Base-by-base conservation (phyloP, 2,888 invertebrate species). In the Keiferia lycopersicella region DNA sequence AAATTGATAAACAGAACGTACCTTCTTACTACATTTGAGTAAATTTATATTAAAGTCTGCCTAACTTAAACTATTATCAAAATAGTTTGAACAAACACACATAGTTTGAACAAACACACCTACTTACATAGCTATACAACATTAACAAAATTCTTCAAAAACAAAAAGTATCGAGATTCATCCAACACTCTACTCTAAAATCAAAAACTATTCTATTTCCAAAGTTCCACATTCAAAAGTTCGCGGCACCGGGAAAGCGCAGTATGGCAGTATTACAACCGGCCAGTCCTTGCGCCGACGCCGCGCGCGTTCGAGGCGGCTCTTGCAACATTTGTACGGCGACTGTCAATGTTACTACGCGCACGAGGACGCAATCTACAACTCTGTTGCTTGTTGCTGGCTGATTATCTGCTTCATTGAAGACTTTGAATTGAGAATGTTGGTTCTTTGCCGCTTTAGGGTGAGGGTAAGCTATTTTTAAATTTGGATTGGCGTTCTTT, bases 251-350 rank as follows among this genome's bases (percentile, higher is more conserved):
- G 69, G 68, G 72, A 71, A 68, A 71, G 10, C 12, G 51, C 56
- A 34, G 56, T 68, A 64, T 67, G 62, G 26, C 26, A 6, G 26
- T 26, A 67, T 64, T 62, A 57, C 61, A 67, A 69, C 74, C 22
- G 4, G 70, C 70, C 71, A 77, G 85, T 84, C 84, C 85, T 86
- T 83, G 84, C 81, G 83, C 79, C 63, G 71, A n/a, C n/a, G 2
- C 30, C 6, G 81, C 83, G 84, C 79, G 78, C 80, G 82, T 86
- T 84, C 87, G 85, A 86, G 87, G 84, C 86, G 73, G 79, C 71
- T 78, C 78, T 80, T 76, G 78, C 78, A 79, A 79, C 76, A 34
- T 34, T 80, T 75, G 78, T 78, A 82, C 69, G 4, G 4, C 59
- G 39, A 60, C 59, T 60, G 59, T 60, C 59, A 60, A 60, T 60